A percentile compares a stretch with the other conserved stretches of the same genome.
Evolutionary conservation across 2,888 invertebrate genomes (phyloP).

Genomic region (Drosophila picticornis): DNA sequence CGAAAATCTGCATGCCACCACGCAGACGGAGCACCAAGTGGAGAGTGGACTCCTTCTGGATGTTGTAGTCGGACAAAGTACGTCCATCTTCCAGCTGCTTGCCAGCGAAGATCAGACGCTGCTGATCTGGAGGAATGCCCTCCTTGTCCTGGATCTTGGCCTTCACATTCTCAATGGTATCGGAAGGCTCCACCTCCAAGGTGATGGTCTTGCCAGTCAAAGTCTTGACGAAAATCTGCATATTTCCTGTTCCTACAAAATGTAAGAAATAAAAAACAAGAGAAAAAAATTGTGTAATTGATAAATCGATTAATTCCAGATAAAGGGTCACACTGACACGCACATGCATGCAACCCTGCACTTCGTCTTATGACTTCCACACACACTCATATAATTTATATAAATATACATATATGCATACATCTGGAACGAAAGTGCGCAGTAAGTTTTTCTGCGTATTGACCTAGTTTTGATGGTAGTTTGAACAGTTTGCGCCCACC

Average conservation of each 20-base stretch:
- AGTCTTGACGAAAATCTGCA: conserved; percentile 54
- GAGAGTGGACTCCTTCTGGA: conserved; percentile 62
- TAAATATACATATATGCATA: neutral
- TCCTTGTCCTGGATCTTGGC: conserved; percentile 56
- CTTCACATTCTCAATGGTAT: conserved; percentile 53
- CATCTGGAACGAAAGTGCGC: conserved; percentile 38
- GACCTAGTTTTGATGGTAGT: conserved; percentile 38
- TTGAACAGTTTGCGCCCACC: conserved; percentile 6
- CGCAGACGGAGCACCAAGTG: conserved; percentile 51
- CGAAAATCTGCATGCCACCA: conserved; percentile 52
- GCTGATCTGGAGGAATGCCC: conserved; percentile 73
- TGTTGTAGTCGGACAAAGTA: conserved; percentile 61
- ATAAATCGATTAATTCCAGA: conserved; percentile 15
- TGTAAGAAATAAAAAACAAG: neutral
- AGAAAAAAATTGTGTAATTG: neutral
- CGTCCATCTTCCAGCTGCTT: conserved; percentile 74
- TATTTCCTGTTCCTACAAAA: conserved; percentile 42
- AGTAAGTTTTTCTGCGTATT: conserved; percentile 50
- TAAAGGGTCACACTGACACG: neutral
- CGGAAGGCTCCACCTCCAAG: conserved; percentile 49
- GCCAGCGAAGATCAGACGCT: conserved; percentile 76
- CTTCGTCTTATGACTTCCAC: neutral
- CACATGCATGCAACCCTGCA: neutral
- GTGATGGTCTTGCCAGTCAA: conserved; percentile 55
- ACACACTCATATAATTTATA: neutral